Percentiles rank a stretch among this genome's conserved stretches.
Conservation (phyloP, 2,113 vertebrate genomes). For the Microcebus lehilahytsara region DNA sequence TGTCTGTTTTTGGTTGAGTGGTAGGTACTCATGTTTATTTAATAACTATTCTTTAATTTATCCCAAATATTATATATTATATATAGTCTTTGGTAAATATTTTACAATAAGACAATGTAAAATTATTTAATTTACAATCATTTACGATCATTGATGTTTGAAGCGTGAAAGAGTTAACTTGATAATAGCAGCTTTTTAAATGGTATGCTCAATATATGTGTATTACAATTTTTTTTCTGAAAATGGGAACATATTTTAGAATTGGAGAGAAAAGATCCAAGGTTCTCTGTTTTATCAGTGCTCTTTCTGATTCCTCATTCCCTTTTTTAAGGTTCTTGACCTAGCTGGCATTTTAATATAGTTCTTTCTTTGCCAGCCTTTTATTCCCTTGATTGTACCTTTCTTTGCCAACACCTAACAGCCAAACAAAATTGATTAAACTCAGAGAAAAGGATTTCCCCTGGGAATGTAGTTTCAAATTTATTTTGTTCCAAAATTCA, state of each 20-base stretch:
- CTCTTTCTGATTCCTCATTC: not conserved
- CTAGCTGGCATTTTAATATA: not conserved
- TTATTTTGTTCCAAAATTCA: slow-evolving; percentile 38
- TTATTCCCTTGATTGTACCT: not conserved
- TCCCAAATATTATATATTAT: not conserved
- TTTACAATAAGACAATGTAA: not conserved
- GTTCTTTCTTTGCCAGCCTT: not conserved
- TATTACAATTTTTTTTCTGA: not conserved
- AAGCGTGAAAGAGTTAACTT: not conserved
- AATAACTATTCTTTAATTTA: not conserved
- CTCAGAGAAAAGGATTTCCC: not conserved
- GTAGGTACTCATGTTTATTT: not conserved
- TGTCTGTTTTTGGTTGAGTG: not conserved
- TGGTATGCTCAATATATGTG: too few relatives aligned
- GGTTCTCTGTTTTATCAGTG: not conserved
- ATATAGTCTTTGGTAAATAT: not conserved
- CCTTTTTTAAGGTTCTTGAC: not conserved
- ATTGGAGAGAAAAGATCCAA: not conserved
- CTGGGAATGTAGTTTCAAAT: not conserved
- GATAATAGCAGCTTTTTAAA: too few relatives aligned
- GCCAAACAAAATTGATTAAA: slow-evolving; percentile 41
- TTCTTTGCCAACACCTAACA: slow-evolving; percentile 35
- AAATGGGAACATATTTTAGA: not conserved
- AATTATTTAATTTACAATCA: too few relatives aligned
- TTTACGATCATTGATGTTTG: not conserved